Conservation (phyloP, 2,797 vertebrate species). For the Fundulus diaphanus region DNA sequence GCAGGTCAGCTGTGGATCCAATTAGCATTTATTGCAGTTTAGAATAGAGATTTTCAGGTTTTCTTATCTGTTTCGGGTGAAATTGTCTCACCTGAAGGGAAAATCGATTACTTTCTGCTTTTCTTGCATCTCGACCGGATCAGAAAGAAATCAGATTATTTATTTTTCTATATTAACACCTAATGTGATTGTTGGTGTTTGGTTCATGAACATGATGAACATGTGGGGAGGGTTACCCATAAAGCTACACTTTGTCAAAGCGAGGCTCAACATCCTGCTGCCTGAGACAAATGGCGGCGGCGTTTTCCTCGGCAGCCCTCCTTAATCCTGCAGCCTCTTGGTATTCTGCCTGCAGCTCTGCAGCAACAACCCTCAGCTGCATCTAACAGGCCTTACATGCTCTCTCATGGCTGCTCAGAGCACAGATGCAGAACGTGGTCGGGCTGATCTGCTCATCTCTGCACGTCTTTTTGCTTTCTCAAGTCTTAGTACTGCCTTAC, state of each 20-base stretch:
- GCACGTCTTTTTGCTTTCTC: background rate
- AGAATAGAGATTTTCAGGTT: too few relatives aligned
- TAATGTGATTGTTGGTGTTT: background rate
- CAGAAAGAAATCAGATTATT: background rate
- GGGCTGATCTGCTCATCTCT: too few relatives aligned
- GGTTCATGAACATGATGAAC: background rate
- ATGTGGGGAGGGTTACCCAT: too few relatives aligned
- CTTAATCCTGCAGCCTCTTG: background rate
- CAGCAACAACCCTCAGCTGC: conserved; percentile 17
- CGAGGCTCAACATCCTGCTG: too few relatives aligned
- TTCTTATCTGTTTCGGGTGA: background rate
- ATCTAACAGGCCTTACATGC: conserved; percentile 4
- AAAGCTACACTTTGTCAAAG: too few relatives aligned
- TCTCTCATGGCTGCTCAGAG: too few relatives aligned
- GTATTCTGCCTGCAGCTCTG: conserved; percentile 43
- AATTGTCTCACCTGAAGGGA: background rate
- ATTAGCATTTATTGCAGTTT: too few relatives aligned
- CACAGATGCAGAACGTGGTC: too few relatives aligned
- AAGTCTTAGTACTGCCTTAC: background rate
- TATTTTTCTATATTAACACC: background rate
- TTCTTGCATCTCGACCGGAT: background rate
- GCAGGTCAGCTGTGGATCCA: too few relatives aligned
- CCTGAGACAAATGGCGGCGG: conserved; percentile 17
- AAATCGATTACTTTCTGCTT: too few relatives aligned
- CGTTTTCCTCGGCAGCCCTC: conserved; percentile 6